A percentile compares a stretch with the other conserved stretches of the same genome.
Evolutionary conservation across 2,113 vertebrate species (phyloP).

Genomic region (Opisthocomus hoazin): DNA sequence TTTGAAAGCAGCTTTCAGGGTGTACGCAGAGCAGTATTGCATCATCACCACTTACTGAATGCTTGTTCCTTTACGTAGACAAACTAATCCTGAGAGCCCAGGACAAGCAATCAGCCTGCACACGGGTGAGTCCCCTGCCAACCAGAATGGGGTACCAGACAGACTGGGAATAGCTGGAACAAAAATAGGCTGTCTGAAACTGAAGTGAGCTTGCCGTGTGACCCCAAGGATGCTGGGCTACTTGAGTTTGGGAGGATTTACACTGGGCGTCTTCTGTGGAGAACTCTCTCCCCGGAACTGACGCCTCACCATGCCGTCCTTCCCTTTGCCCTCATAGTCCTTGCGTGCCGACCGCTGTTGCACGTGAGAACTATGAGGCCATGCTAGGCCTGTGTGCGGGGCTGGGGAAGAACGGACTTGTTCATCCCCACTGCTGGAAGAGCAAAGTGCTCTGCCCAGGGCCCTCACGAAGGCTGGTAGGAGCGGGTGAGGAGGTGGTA

Average conservation of each 20-base stretch:
- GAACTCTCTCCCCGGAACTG: neutral
- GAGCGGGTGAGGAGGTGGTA: neutral
- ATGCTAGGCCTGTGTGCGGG: too few relatives aligned
- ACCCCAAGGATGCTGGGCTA: neutral
- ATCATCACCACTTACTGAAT: neutral
- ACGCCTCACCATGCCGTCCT: too few relatives aligned
- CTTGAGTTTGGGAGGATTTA: neutral
- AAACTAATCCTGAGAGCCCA: neutral
- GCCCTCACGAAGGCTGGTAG: fast-evolving
- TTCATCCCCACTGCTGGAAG: neutral
- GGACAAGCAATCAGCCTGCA: neutral
- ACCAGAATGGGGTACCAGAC: neutral
- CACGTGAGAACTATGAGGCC: neutral
- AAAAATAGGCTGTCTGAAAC: neutral
- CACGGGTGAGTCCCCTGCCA: neutral
- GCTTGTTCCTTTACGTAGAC: neutral
- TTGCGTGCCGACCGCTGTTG: fast-evolving
- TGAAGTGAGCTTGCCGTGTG: neutral
- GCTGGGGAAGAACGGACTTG: too few relatives aligned
- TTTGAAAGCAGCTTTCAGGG: neutral
- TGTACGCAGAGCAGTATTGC: fast-evolving
- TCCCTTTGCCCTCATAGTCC: neutral
- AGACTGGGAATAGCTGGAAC: neutral
- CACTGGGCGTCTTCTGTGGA: neutral
- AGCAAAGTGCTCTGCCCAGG: neutral